Base-by-base conservation (phyloP, 2,113 vertebrate genomes). In the Pachycephala philippinensis region DNA sequence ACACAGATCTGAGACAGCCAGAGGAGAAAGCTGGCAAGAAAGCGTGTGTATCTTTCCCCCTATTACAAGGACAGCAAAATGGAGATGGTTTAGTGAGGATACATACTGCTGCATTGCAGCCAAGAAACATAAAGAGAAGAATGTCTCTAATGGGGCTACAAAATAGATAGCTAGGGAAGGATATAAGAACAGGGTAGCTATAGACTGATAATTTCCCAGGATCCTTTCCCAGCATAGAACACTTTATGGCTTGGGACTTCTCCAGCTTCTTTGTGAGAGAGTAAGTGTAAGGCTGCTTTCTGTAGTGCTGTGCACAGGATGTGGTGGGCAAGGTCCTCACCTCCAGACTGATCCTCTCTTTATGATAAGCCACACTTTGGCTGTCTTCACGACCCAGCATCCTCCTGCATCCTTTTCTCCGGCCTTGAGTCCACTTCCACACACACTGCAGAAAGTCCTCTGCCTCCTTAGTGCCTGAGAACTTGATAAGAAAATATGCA, bases 71-170 rank as follows among this genome's bases (percentile, higher is more conserved):
- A 87, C 56, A 81, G 80, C 60, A 92, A 90, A 87, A 71, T 42
- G 26, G 56, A 86, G 83, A 78, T 87, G 76, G 71, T 95, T 96
- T 94, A 96, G 88, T 89, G 91, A 92, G 80, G 68, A 90, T 59
- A 74, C 76, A 81, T 60, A 52, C 17, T 64, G 50, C 83, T 86
- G 39, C 6, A 2, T 2, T 75, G 69, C 89, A 96, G 91, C 72
- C 86, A 87, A 81, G 61, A 59, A 95, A 87, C 56, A 89, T 89
- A 95, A 95, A 95, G 56, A 93, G 76, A 77, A 93, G 80, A 90
- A 93, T 68, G 60, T 66, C 69, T 93, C 76, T 93, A 93, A 23
- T 56, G 60, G 68, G 52, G 83, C 24, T 84, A 47, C 82, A 89
- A 95, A 87, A 88, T 27, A 83, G 28, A 70, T 47, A 71, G 47